Conservation (phyloP, 2,888 invertebrate genomes). For the Bellardia pandia region DNA sequence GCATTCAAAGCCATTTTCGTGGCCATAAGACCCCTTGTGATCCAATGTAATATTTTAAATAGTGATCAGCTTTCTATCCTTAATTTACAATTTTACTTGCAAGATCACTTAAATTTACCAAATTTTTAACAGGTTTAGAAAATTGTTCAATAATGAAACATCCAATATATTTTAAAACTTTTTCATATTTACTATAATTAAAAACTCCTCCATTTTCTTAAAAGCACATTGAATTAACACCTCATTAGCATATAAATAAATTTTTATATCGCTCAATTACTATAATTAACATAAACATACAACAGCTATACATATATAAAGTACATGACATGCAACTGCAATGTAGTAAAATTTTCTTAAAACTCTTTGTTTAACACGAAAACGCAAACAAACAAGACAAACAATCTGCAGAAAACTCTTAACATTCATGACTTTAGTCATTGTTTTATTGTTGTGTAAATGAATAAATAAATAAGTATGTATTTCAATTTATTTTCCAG, state of each 20-base stretch:
- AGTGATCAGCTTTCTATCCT: too few relatives aligned
- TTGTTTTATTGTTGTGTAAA: slow-evolving; percentile 7
- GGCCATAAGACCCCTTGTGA: too few relatives aligned
- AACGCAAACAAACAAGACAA: neutral
- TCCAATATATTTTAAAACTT: neutral
- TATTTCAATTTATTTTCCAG: neutral
- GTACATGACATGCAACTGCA: neutral
- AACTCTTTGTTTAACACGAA: slow-evolving; percentile 30
- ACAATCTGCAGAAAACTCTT: slow-evolving; percentile 8
- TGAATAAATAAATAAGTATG: neutral
- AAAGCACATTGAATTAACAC: slow-evolving; percentile 53
- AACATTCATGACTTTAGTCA: slow-evolving; percentile 13
- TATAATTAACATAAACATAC: slow-evolving; percentile 47
- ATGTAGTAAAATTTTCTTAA: slow-evolving; percentile 3
- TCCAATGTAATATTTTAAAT: too few relatives aligned
- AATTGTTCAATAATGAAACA: too few relatives aligned
- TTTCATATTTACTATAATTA: neutral
- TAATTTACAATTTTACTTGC: too few relatives aligned
- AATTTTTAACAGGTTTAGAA: too few relatives aligned
- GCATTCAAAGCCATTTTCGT: too few relatives aligned
- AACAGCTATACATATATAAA: neutral
- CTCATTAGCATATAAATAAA: slow-evolving; percentile 63
- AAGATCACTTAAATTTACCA: too few relatives aligned
- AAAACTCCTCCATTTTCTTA: neutral
- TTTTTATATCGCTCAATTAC: slow-evolving; percentile 48